phyloP scores from a whole-genome alignment of 2,113 vertebrate species.

The Aegypius monachus region DNA sequence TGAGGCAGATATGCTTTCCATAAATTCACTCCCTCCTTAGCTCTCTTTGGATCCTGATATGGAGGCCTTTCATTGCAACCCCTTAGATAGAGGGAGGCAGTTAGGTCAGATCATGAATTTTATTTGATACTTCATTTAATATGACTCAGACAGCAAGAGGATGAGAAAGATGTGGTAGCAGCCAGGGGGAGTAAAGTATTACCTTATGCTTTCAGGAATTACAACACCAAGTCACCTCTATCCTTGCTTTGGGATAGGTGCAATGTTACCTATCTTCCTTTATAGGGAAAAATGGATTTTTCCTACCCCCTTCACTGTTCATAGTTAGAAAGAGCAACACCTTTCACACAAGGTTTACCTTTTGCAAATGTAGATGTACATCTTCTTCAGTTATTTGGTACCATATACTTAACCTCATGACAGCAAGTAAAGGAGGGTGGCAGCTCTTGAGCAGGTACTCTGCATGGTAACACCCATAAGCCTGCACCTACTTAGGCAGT shows the following conservation, averaged over 20 bases:
- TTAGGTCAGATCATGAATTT: not conserved
- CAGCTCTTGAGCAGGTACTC: not conserved
- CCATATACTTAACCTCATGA: not conserved
- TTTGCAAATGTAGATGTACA: not conserved
- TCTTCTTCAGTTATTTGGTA: not conserved
- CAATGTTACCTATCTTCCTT: not conserved
- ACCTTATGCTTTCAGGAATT: not conserved
- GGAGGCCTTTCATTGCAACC: not conserved
- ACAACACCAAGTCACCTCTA: not conserved
- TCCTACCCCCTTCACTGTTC: not conserved
- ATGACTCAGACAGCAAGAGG: not conserved
- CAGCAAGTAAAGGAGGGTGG: not conserved
- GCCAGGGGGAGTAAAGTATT: not conserved
- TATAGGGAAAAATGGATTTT: not conserved
- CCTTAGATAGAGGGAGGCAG: not conserved
- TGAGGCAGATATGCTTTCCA: not conserved
- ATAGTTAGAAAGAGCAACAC: not conserved
- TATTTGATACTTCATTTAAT: not conserved
- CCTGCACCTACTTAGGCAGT: not conserved
- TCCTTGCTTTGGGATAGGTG: not conserved
- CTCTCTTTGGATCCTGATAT: accelerated
- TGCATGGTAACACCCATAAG: not conserved
- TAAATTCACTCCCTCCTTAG: not conserved
- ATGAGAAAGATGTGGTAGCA: not conserved
- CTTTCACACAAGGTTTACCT: not conserved